Evolutionary conservation across 1,140 invertebrate genomes (phyloP), one percentile per base, ranked within the genome.

Genomic region (Sitodiplosis mosellana): DNA sequence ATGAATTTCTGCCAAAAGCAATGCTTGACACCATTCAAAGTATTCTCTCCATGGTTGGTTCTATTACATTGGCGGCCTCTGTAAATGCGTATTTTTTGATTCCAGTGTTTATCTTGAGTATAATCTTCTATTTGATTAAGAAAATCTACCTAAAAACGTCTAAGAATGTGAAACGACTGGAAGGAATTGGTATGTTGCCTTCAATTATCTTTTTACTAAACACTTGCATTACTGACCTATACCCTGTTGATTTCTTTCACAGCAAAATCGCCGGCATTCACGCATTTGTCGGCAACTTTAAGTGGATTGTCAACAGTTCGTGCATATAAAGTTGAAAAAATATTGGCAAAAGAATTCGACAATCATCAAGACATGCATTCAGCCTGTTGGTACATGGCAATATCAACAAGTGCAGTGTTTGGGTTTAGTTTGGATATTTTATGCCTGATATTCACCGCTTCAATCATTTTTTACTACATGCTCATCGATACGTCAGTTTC

Each of bases 121-220:
- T 76, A 0, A 51, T 87, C 0, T 88, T 92, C 56, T 74, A 80
- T 48, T 74, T 73, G 48, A 72, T 88, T 14, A 65, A 87, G n/a
- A 71, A 75, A 50, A 76, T 89, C 47, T 93, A 90, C 59, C 64
- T 93, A 10, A 76, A 75, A 44, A 85, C 84, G 0, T 86, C 85
- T 1, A 76, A 88, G 52, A 85, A 86, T 56, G 72, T 92, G 7
- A 91, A 92, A 63, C 69, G 87, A 46, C 61, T 92, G 15, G 87
- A 93, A 69, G 84, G 83, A 58, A 80, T 78, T 49, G 75, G 81
- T 84, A 66, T 73, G 69, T 54, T 8, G 48, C 40, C 2, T 49
- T 33, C 36, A 49, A n/a, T 45, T 42, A 15, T 44, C 41, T 7
- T 22, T 45, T 34, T n/a, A n/a, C 34, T 47, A 20, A 20, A 18